Evolutionary conservation across 2,888 invertebrate genomes (phyloP), one percentile per base, ranked within the genome.

Genomic region (Drosophila quinaria): DNA sequence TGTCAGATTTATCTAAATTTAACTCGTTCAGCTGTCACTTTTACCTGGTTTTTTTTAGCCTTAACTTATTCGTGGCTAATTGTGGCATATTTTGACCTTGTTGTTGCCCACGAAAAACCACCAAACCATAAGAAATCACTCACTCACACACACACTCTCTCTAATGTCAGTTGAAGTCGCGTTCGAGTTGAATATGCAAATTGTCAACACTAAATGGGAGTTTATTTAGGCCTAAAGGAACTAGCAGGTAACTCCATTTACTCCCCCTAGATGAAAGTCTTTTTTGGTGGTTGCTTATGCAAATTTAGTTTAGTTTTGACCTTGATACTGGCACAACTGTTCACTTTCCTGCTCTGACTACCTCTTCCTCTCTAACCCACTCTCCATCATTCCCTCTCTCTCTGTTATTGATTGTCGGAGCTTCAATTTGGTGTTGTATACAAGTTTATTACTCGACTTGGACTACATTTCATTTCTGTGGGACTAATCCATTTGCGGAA

Each of bases 41-140:
- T 76, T 65, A 65, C 74, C 74, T 61, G 11, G 19, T 31, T 15
- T 29, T 29, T 37, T 22, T 25, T 60, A 60, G 59, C 59, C 50
- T 33, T 41, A 50, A 50, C 31, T 56, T 55, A 29, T 66, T 61
- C 42, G 49, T 72, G 58, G 63, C 75, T 64, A 75, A 75, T 75
- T 75, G 67, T 67, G 67, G 67, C 63, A 67, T 46, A 42, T 42
- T 75, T 49, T 55, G 69, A 78, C 76, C 64, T 76, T 69, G 74
- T 61, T 51, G 42, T 44, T 15, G 60, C 8, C 47, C 37, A 49
- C 63, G 58, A 37, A 25, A 71, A 64, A 37, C 35, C 25, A 59
- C 46, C 17, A 42, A 55, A 33, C 17, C n/a, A 52, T 15, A 19
- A 35, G 17, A 33, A 41, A 22, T 25, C 29, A 41, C 54, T 31